phyloP scores from a whole-genome alignment of 2,113 vertebrate species.

The Dicrurus megarhynchus region DNA sequence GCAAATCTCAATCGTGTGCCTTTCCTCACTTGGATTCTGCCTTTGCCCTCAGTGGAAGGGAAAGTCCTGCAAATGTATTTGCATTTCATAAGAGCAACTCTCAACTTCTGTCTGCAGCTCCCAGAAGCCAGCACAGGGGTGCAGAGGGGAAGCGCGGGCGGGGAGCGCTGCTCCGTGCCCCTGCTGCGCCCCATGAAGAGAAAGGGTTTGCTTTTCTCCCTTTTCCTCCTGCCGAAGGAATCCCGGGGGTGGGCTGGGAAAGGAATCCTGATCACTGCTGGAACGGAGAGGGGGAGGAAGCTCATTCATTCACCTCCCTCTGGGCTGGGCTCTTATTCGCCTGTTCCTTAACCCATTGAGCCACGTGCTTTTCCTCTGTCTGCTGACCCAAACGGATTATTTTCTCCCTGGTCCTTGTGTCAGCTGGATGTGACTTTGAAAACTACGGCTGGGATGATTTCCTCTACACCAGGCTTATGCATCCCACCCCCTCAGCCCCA shows the following conservation, averaged over 20 bases:
- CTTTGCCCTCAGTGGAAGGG: neutral
- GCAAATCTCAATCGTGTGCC: neutral
- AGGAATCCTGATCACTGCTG: constrained; percentile 26
- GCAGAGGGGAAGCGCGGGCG: neutral
- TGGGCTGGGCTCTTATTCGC: neutral
- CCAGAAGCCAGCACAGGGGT: neutral
- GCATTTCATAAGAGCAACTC: neutral
- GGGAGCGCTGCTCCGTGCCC: neutral
- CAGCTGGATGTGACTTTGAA: neutral
- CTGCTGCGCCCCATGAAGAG: rapidly evolving
- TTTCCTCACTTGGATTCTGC: neutral
- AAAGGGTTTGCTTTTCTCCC: constrained; percentile 16
- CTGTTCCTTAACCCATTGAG: neutral
- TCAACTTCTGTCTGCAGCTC: neutral
- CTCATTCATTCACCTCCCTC: neutral
- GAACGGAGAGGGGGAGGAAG: neutral
- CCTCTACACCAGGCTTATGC: neutral
- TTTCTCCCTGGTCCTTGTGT: neutral
- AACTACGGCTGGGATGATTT: neutral
- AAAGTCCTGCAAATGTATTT: neutral
- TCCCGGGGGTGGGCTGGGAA: constrained; percentile 29
- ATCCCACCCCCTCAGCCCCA: neutral
- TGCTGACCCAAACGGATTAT: neutral
- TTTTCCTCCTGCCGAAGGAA: neutral
- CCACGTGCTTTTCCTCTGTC: neutral